phyloP scores from a whole-genome alignment of 2,113 vertebrate genomes.

The Podarcis muralis region DNA sequence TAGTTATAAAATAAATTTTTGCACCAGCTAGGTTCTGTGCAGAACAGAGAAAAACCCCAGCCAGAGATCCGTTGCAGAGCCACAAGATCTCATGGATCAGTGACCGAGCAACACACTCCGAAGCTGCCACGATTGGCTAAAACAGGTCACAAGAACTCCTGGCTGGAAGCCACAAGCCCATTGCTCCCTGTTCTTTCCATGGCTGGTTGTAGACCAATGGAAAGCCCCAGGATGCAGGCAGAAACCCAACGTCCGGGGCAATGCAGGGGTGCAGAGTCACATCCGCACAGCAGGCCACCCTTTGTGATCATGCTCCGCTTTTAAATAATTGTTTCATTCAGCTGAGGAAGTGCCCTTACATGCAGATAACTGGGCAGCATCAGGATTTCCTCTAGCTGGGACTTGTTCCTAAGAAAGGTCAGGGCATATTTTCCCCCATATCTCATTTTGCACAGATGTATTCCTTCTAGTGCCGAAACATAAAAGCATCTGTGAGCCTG shows the following conservation, averaged over 20 bases:
- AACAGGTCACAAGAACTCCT: not conserved
- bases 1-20: too few relatives aligned
- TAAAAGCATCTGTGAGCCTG: constrained; percentile 16
- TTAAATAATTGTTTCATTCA: not conserved
- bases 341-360: not conserved
- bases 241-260: not conserved
- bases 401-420: not conserved
- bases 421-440: not conserved
- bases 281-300: not conserved
- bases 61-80: not conserved
- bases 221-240: not conserved
- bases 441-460: not conserved
- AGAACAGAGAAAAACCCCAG: not conserved
- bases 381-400: not conserved
- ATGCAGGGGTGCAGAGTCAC: not conserved
- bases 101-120: not conserved
- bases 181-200: not conserved
- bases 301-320: not conserved
- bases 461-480: constrained; percentile 45
- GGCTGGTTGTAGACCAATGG: not conserved
- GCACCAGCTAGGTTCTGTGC: not conserved
- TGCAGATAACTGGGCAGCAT: not conserved
- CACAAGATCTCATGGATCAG: not conserved
- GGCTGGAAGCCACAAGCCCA: not conserved
- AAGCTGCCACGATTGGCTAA: not conserved